Conservation (phyloP, 2,113 vertebrate genomes). For the Chunga burmeisteri region DNA sequence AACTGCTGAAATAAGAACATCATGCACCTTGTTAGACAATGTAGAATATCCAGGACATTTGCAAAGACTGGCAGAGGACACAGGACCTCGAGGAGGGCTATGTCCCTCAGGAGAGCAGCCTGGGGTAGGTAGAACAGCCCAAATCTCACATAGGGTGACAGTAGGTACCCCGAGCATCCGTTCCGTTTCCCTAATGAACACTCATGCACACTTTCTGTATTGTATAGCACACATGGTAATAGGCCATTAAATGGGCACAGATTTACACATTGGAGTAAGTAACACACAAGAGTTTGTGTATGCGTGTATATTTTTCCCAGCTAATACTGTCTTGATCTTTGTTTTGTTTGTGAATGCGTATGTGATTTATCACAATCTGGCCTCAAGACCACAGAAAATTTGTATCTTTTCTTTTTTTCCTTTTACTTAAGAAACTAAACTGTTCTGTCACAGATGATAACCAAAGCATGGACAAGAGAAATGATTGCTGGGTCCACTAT, state of each 20-base stretch:
- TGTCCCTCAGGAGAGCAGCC: not conserved
- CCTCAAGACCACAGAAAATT: not conserved
- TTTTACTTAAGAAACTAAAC: too few species aligned
- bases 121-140: not conserved
- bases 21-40: not conserved
- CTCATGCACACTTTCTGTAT: rapidly evolving
- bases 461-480: not conserved
- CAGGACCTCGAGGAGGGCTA: rapidly evolving
- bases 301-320: not conserved
- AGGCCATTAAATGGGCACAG: not conserved
- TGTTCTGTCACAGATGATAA: not conserved
- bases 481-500: not conserved
- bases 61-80: not conserved
- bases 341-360: not conserved
- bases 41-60: not conserved
- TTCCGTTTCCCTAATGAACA: not conserved
- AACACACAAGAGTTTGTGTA: not conserved
- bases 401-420: too few species aligned
- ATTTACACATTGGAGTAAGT: not conserved
- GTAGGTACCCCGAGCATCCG: rapidly evolving
- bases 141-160: not conserved
- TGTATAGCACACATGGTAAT: rapidly evolving
- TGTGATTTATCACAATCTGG: not conserved
- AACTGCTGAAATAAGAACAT: not conserved
- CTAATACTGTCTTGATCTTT: not conserved